phyloP scores from a whole-genome alignment of 2,888 invertebrate genomes.

The Chalcosyrphus nemorum region DNA sequence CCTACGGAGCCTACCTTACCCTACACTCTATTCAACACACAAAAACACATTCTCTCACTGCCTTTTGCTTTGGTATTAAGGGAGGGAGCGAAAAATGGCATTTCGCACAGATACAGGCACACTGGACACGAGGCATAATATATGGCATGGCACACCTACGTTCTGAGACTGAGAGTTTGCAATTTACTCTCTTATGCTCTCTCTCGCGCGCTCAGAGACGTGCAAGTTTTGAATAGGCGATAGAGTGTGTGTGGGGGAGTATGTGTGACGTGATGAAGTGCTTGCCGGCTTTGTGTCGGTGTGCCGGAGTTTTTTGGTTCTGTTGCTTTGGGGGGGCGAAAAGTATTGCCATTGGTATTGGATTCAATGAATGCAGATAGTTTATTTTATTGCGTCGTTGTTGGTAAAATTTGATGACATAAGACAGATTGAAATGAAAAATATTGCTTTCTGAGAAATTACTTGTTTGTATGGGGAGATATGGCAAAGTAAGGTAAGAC shows the following conservation, averaged over 20 bases:
- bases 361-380: neutral
- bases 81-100: neutral
- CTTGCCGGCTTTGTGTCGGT: slow-evolving; percentile 28
- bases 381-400: neutral
- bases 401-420: too few relatives aligned
- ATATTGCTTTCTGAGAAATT: too few relatives aligned
- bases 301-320: slow-evolving; percentile 22
- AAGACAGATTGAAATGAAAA: too few relatives aligned
- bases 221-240: too few relatives aligned
- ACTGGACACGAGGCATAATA: neutral
- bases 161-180: slow-evolving; percentile 31
- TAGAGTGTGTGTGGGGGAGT: slow-evolving; percentile 23
- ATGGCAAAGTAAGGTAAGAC: too few relatives aligned
- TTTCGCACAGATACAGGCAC: slow-evolving; percentile 1
- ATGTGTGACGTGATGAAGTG: slow-evolving; percentile 17
- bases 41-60: neutral
- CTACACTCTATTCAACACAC: neutral
- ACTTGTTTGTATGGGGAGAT: too few relatives aligned
- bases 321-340: slow-evolving; percentile 39
- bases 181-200: neutral
- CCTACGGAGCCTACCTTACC: too few relatives aligned
- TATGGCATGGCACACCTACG: slow-evolving; percentile 66
- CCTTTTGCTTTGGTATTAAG: neutral
- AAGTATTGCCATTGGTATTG: slow-evolving; percentile 36
- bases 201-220: slow-evolving; percentile 3